Evolutionary conservation across 2,888 invertebrate genomes (phyloP).

Genomic region (Congeria kusceri): DNA sequence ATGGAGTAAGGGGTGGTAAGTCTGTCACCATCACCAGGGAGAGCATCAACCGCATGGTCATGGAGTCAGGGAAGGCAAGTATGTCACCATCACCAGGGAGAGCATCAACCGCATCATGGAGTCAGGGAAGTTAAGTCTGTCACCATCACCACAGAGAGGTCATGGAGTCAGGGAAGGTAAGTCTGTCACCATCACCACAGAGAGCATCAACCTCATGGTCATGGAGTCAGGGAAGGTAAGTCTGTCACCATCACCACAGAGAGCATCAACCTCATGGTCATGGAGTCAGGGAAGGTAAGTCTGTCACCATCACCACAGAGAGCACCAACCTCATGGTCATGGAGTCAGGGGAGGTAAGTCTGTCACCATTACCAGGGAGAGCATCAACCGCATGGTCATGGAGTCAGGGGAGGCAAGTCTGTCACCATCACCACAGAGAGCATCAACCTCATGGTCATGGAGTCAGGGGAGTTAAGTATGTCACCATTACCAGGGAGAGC

Average conservation of each 20-base stretch:
- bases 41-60: no score
- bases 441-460: slow-evolving; percentile 93
- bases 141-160: no score
- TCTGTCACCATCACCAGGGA: no score
- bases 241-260: slow-evolving; percentile 94
- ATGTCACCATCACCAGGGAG: no score
- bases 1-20: no score
- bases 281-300: slow-evolving; percentile 90
- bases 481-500: slow-evolving; percentile 96
- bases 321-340: slow-evolving; percentile 93
- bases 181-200: slow-evolving; percentile 97
- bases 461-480: slow-evolving; percentile 89
- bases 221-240: slow-evolving; percentile 90
- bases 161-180: no score
- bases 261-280: slow-evolving; percentile 92
- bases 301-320: slow-evolving; percentile 94
- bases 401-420: slow-evolving; percentile 88
- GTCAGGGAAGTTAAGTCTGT: no score
- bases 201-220: slow-evolving; percentile 93
- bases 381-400: no score
- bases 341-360: slow-evolving; percentile 89
- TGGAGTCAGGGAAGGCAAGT: no score
- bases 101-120: no score
- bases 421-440: slow-evolving; percentile 93
- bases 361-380: no score